Percentiles rank a stretch among this genome's conserved stretches.
Conservation (phyloP, 2,888 invertebrate genomes). For the Clitarchus hookeri region DNA sequence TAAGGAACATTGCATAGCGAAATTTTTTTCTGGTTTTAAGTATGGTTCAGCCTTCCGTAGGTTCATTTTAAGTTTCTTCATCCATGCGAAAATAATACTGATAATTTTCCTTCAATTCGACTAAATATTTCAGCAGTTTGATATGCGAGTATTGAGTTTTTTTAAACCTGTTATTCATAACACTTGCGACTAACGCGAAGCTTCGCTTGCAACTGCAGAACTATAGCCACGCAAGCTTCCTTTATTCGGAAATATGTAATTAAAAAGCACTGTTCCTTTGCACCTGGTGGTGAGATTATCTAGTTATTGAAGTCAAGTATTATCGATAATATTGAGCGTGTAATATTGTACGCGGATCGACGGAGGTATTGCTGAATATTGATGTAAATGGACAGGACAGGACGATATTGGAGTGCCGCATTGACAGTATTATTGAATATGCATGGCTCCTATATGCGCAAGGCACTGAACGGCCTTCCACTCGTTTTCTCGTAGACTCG, state of each 20-base stretch:
- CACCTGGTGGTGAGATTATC: too few species aligned
- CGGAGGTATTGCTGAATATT: too few species aligned
- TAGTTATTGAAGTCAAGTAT: too few species aligned
- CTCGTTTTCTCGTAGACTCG: too few species aligned
- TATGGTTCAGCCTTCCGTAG: neutral
- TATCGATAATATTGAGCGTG: neutral
- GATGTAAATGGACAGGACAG: too few species aligned
- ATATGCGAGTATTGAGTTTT: neutral
- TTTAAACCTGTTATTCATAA: neutral
- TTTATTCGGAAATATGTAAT: neutral
- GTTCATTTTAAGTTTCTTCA: neutral
- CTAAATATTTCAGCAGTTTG: neutral
- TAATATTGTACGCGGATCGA: neutral
- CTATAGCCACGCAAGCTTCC: neutral
- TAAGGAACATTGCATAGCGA: neutral
- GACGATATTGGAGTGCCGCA: too few species aligned
- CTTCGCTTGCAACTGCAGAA: neutral
- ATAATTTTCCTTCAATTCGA: neutral
- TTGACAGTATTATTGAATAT: neutral
- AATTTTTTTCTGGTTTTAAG: neutral
- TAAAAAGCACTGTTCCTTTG: too few species aligned
- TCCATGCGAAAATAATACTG: neutral
- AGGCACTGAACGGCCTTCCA: too few species aligned
- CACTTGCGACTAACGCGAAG: neutral
- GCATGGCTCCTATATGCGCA: neutral